A percentile compares a stretch with the other conserved stretches of the same genome.
phyloP scores from a whole-genome alignment of 2,888 invertebrate species.

The Xestia rhomboidea region DNA sequence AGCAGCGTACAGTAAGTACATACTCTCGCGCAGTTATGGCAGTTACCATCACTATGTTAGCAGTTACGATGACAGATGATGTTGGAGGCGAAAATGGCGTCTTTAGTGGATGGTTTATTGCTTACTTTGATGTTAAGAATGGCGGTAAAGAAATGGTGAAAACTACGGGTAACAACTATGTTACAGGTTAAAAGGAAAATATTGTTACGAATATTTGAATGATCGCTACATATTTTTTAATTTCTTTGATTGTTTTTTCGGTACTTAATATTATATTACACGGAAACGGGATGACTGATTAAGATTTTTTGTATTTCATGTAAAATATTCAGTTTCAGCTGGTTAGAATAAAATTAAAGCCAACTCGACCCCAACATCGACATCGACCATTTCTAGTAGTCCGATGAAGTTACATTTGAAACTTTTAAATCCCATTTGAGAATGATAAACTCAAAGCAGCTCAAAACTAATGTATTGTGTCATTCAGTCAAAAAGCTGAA shows the following conservation, averaged over 20 bases:
- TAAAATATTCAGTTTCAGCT: no score
- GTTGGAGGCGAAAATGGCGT: constrained; percentile 24
- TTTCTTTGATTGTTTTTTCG: background rate
- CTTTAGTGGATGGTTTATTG: constrained; percentile 6
- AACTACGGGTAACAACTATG: background rate
- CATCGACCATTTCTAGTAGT: background rate
- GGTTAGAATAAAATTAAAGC: no score
- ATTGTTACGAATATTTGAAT: background rate
- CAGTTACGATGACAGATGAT: constrained; percentile 43
- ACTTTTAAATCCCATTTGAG: background rate
- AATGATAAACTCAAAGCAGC: background rate
- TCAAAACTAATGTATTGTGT: background rate
- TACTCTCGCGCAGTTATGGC: constrained; percentile 48
- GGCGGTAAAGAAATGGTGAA: constrained; percentile 11
- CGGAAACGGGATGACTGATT: background rate
- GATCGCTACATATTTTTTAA: no score
- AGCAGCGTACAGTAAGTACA: constrained; percentile 9
- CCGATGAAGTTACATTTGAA: background rate
- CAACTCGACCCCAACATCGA: background rate
- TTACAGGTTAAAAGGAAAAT: background rate
- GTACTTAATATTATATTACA: background rate
- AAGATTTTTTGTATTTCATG: background rate
- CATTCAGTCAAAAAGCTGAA: background rate
- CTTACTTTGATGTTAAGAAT: background rate
- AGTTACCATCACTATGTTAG: constrained; percentile 37